These are phyloP conservation scores for Chionomys nivalis DNA, from an alignment of 2,113 vertebrate genomes.

Conservation along the genomic window DNA sequence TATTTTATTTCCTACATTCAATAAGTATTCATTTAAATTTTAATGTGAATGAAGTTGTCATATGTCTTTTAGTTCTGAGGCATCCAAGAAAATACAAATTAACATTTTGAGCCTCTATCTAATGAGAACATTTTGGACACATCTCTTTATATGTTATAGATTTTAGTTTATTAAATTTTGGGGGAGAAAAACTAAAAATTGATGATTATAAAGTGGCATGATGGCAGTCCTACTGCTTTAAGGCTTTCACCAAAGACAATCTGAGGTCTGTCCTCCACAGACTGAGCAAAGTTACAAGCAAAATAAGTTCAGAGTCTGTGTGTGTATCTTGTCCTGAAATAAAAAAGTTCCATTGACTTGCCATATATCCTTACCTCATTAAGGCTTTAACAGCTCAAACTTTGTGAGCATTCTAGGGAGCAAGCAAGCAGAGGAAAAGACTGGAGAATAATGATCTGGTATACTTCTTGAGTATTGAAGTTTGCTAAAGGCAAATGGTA, in stretches of 20 bases:
- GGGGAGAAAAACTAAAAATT: not conserved
- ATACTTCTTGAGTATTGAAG: not conserved
- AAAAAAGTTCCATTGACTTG: constrained; percentile 5
- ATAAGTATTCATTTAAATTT: not conserved
- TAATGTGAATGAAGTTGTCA: not conserved
- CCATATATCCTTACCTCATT: not conserved
- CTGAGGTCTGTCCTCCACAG: not conserved
- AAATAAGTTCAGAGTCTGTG: not conserved
- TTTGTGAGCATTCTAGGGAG: not conserved
- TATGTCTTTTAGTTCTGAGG: not conserved
- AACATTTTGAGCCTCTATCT: not conserved
- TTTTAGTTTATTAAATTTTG: not conserved
- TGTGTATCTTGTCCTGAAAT: not conserved
- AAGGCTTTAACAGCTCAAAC: not conserved
- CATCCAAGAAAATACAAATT: not conserved
- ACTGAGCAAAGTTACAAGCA: not conserved
- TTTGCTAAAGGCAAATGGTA: not conserved
- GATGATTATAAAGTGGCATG: not conserved
- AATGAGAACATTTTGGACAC: not conserved
- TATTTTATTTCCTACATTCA: not conserved
- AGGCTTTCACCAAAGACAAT: not conserved
- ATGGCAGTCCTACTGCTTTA: not conserved
- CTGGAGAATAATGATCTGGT: constrained; percentile 12
- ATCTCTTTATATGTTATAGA: not conserved
- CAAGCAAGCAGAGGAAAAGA: not conserved